These are phyloP conservation scores for Oedothorax gibbosus DNA, from an alignment of 1,140 invertebrate species.

Conservation along the genomic window DNA sequence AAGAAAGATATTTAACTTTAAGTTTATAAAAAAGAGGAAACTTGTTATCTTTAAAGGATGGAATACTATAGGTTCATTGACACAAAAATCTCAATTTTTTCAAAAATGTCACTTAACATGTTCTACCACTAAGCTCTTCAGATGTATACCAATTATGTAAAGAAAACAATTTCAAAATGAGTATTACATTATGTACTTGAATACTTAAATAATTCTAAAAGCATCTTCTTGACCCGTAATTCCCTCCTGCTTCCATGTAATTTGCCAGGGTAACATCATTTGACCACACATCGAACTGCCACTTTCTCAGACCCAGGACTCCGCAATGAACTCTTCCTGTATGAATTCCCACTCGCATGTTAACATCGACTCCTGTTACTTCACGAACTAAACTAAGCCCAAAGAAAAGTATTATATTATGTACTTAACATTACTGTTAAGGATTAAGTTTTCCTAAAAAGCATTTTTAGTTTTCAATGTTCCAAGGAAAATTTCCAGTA, in stretches of 20 bases:
- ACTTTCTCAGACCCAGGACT: slow-evolving; percentile 89
- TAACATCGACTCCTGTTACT: slow-evolving; percentile 90
- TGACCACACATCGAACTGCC: slow-evolving; percentile 95
- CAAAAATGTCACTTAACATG: no score
- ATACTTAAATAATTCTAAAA: background rate
- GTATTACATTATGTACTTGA: background rate
- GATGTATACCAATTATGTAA: background rate
- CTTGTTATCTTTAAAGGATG: no score
- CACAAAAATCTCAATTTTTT: no score
- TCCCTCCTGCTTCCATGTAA: slow-evolving; percentile 94
- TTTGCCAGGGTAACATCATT: slow-evolving; percentile 96
- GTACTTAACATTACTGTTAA: no score
- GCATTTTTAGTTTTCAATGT: no score
- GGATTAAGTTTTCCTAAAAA: no score
- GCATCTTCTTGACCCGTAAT: slow-evolving; percentile 80
- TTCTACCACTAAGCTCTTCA: no score
- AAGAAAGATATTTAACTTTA: no score
- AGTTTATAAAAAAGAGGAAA: no score
- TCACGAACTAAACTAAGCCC: slow-evolving; percentile 81
- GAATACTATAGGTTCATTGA: no score
- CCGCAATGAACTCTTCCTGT: slow-evolving; percentile 93
- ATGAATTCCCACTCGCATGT: slow-evolving; percentile 96
- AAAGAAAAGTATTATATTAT: background rate
- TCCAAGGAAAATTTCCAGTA: no score
- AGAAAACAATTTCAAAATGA: background rate